Base-by-base conservation (phyloP, 2,888 invertebrate genomes). In the Sminthurides aquaticus region DNA sequence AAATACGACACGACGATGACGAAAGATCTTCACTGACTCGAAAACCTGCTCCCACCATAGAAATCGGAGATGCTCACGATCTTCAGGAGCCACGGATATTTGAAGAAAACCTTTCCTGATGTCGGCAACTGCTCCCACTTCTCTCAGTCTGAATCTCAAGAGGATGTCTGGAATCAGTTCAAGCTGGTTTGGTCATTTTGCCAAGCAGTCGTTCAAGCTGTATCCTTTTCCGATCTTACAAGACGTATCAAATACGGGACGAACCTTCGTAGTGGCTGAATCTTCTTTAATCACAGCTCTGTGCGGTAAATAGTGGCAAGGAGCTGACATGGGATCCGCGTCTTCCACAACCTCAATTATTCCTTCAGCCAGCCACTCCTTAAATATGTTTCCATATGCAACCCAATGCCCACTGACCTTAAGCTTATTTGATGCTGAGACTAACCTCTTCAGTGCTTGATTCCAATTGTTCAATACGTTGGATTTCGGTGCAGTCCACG, bases 71-170 rank as follows among this genome's bases (percentile, higher is more conserved):
- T 65, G 75, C 57, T 76, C 67, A 54, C 76, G 61, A 55, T 77
- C 75, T 3, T 64, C 28, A 66, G 65, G 28, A 27, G 62, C 26
- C 1, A 75, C 15, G 55, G 65, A 67, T 24, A 76, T 76, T 64
- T 75, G 75, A 15, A 76, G 63, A 67, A 77, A 77, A 1, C 74
- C 76, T 57, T 74, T 74, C 26, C 65, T 49, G 2, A 77, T 76
- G 66, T 76, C 75, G n/a, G 74, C 59, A 8, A 68, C 65, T 1
- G 74, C 67, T 5, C 69, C 75, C 54, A 27, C 54, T 43, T 49
- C 52, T 18, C 65, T 60, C 5, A 43, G 24, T 2, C 59, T 43
- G 25, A 48, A 48, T 43, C 59, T 43, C 24, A 43, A 5, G 2
- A 59, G 2, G 20, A 59, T 59, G n/a, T 64, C 28, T 8, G 69